Evolutionary conservation across 2,797 vertebrate genomes (phyloP).

Genomic region (Labeo calbasu): DNA sequence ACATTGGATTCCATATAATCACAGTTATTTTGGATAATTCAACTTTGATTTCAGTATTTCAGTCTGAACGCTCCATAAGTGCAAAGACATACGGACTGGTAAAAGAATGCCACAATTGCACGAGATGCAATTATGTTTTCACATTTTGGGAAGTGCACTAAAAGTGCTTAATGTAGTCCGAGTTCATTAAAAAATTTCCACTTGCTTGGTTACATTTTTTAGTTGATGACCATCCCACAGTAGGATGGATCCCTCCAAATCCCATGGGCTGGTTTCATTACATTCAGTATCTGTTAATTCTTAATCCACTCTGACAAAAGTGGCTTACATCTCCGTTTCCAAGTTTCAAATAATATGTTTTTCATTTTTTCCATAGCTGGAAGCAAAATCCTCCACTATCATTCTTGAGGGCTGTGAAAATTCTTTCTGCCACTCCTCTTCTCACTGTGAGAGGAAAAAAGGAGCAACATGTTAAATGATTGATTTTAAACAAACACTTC

Average conservation of each 20-base stretch:
- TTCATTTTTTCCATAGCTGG: conserved; percentile 41
- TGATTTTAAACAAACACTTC: not conserved
- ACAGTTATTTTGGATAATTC: conserved; percentile 21
- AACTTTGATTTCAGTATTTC: conserved; percentile 31
- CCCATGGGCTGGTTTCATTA: conserved; percentile 46
- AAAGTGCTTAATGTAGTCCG: conserved; percentile 41
- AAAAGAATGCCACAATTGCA: conserved; percentile 32
- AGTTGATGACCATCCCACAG: conserved; percentile 47
- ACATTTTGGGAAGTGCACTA: conserved; percentile 45
- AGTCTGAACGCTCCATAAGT: conserved; percentile 36
- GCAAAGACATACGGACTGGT: conserved; percentile 22
- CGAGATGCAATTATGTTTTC: conserved; percentile 38
- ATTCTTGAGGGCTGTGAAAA: conserved; percentile 34
- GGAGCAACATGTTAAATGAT: conserved; percentile 28
- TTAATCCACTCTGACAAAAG: conserved; percentile 40
- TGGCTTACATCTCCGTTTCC: conserved; percentile 44
- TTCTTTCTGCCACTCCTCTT: conserved; percentile 51
- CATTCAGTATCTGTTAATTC: conserved; percentile 42
- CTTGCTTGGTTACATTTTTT: conserved; percentile 52
- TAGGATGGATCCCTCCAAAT: conserved; percentile 46
- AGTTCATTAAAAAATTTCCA: conserved; percentile 40
- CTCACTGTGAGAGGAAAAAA: conserved; percentile 55
- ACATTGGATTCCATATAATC: conserved; percentile 23
- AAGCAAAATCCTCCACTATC: conserved; percentile 40
- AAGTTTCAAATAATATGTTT: conserved; percentile 37